These are phyloP conservation scores for Oxytorus armatus DNA, from an alignment of 2,888 invertebrate genomes.

Conservation along the genomic window DNA sequence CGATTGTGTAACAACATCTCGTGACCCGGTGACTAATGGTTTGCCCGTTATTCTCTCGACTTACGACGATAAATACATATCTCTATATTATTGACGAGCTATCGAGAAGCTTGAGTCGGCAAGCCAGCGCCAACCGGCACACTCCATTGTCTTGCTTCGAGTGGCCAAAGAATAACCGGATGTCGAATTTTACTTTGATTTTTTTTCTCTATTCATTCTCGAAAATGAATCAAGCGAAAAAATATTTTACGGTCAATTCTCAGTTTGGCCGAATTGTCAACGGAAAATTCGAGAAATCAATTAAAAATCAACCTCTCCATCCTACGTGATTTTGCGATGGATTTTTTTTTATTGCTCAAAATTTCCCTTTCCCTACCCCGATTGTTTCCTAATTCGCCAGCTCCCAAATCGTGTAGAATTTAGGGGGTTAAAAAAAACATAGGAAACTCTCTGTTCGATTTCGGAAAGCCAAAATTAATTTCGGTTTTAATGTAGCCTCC, in stretches of 20 bases:
- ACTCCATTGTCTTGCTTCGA: conserved; percentile 36
- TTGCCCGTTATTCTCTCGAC: conserved; percentile 14
- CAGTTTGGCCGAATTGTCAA: neutral
- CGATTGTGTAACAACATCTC: conserved; percentile 13
- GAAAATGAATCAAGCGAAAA: neutral
- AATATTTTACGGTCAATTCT: neutral
- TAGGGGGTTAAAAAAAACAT: too few relatives aligned
- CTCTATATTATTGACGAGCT: conserved; percentile 25
- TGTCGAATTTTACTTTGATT: conserved; percentile 16
- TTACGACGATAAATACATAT: conserved; percentile 48
- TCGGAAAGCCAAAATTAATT: too few relatives aligned
- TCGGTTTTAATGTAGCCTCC: too few relatives aligned
- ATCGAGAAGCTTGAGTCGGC: conserved; percentile 28
- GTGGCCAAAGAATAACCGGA: conserved; percentile 34
- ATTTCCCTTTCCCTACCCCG: too few relatives aligned
- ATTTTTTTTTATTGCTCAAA: too few relatives aligned
- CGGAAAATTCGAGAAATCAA: neutral
- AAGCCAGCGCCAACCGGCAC: conserved; percentile 11
- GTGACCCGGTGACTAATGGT: conserved; percentile 43
- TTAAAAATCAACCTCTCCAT: too few relatives aligned
- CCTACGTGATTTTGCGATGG: too few relatives aligned
- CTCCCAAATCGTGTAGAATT: too few relatives aligned
- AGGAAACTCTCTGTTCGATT: too few relatives aligned
- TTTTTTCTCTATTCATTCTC: neutral
- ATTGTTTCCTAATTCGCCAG: too few relatives aligned